These are phyloP conservation scores for Psilanteris sp. DNA, from an alignment of 1,140 invertebrate species.

Conservation along the genomic window DNA sequence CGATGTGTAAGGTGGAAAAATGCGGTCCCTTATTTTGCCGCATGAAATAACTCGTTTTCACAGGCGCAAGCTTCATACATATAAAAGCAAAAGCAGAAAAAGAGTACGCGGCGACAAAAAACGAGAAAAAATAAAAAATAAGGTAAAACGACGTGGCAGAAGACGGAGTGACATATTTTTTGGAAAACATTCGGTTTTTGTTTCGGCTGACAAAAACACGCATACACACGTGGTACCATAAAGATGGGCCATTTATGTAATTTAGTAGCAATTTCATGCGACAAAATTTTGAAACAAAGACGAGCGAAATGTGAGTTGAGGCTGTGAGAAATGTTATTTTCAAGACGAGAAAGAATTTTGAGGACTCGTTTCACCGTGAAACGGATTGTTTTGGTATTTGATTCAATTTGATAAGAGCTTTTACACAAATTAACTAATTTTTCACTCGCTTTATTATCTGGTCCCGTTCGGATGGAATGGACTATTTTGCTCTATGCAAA, in stretches of 20 bases:
- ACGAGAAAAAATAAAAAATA: constrained; percentile 4
- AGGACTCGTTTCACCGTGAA: background rate
- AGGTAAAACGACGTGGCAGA: too few species aligned
- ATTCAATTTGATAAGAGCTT: background rate
- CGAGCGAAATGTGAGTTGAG: background rate
- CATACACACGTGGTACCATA: background rate
- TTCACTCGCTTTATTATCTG: constrained; percentile 4
- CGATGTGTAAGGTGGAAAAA: too few species aligned
- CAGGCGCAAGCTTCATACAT: too few species aligned
- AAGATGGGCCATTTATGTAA: constrained; percentile 29
- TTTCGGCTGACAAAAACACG: constrained; percentile 12
- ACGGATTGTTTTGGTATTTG: background rate
- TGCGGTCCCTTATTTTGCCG: background rate
- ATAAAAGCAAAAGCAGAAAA: background rate
- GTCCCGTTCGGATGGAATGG: background rate
- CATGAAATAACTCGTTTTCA: constrained; percentile 2
- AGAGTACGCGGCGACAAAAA: background rate
- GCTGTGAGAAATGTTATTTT: background rate
- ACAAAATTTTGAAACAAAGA: constrained; percentile 10
- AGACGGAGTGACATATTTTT: constrained; percentile 21
- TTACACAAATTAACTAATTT: constrained; percentile 5
- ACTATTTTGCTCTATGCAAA: too few species aligned
- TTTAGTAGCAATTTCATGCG: constrained; percentile 15
- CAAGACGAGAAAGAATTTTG: background rate
- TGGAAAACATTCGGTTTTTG: constrained; percentile 1